Evolutionary conservation across 2,797 vertebrate genomes (phyloP).

Genomic region (Gymnocypris eckloni): DNA sequence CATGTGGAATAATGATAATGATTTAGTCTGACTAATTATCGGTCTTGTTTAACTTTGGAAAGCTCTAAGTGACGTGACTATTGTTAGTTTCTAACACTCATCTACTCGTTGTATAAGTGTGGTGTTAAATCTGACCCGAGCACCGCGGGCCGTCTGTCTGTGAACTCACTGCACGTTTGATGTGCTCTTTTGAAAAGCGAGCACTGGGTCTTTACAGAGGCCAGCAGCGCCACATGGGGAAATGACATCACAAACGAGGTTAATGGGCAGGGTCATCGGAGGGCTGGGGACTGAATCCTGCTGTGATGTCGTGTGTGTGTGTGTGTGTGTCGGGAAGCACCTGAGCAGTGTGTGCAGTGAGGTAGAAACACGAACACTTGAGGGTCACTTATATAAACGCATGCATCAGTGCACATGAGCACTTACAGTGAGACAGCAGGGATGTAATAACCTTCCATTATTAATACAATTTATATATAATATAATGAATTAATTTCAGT

Average conservation of each 20-base stretch:
- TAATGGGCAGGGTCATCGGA: slow-evolving; percentile 42
- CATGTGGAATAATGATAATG: neutral
- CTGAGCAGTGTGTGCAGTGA: slow-evolving; percentile 18
- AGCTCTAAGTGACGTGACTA: neutral
- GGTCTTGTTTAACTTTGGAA: neutral
- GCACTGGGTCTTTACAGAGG: neutral
- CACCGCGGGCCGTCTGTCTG: neutral
- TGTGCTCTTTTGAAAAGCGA: neutral
- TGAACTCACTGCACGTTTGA: neutral
- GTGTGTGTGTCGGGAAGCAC: slow-evolving; percentile 13
- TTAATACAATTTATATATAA: too few species aligned
- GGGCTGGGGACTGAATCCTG: neutral
- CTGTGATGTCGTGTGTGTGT: slow-evolving; percentile 14
- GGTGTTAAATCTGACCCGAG: neutral
- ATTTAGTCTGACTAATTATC: neutral
- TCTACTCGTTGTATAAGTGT: neutral
- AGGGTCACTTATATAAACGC: slow-evolving; percentile 37
- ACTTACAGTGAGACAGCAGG: slow-evolving; percentile 17
- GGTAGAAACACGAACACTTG: slow-evolving; percentile 13
- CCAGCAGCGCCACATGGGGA: neutral
- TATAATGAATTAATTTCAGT: too few species aligned
- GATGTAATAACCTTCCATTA: neutral
- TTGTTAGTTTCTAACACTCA: neutral
- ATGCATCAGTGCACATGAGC: slow-evolving; percentile 19
- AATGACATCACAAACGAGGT: slow-evolving; percentile 45